These are phyloP conservation scores for Hepsetus odoe DNA, from an alignment of 2,113 vertebrate species.

Conservation along the genomic window DNA sequence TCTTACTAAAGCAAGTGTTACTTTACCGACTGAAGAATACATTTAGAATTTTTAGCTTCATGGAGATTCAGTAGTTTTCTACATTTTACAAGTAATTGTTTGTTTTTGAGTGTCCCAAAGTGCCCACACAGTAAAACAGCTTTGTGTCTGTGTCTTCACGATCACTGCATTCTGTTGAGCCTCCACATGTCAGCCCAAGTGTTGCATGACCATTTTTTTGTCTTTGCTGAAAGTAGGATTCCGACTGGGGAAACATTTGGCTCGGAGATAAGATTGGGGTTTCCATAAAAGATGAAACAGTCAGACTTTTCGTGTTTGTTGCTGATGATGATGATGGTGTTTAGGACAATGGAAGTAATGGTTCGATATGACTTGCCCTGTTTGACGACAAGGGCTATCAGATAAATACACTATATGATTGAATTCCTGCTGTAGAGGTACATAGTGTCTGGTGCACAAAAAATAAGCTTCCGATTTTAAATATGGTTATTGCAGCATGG, in stretches of 20 bases:
- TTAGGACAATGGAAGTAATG: slow-evolving; percentile 63
- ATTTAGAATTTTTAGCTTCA: background rate
- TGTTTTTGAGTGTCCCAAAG: slow-evolving; percentile 30
- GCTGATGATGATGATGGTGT: slow-evolving; percentile 61
- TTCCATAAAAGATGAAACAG: slow-evolving; percentile 67
- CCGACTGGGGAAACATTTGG: slow-evolving; percentile 10
- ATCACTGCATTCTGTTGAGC: slow-evolving; percentile 39
- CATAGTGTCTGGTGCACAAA: slow-evolving; percentile 57
- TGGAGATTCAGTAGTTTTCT: background rate
- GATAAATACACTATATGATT: slow-evolving; percentile 53
- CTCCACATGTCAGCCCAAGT: slow-evolving; percentile 52
- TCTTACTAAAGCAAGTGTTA: no score
- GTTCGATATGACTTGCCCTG: slow-evolving; percentile 59
- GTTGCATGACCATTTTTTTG: slow-evolving; percentile 71
- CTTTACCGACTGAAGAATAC: background rate
- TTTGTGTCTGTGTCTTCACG: slow-evolving; percentile 28
- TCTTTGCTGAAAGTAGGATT: background rate
- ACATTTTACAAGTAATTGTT: background rate
- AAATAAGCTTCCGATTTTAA: slow-evolving; percentile 71
- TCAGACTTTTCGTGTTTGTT: slow-evolving; percentile 62
- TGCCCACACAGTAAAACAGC: slow-evolving; percentile 52
- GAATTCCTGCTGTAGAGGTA: slow-evolving; percentile 43
- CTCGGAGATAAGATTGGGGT: slow-evolving; percentile 7
- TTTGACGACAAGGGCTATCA: slow-evolving; percentile 58
- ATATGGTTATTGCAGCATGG: slow-evolving; percentile 71